Percentiles rank a stretch among this genome's conserved stretches.
Evolutionary conservation across 2,113 vertebrate genomes (phyloP).

Genomic region (Naja naja): DNA sequence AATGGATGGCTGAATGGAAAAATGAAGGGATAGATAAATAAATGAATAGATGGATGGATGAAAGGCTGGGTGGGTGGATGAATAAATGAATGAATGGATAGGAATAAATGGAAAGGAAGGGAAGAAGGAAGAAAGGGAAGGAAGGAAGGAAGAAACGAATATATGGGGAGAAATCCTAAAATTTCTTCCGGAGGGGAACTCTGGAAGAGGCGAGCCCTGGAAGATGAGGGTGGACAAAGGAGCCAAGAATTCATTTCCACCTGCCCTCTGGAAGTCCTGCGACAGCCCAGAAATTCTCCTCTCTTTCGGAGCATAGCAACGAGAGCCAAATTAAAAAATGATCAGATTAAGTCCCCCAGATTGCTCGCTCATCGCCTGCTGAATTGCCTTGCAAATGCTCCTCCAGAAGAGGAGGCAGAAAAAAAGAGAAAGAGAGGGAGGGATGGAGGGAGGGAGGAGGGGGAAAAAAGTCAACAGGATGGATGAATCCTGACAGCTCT

Average conservation of each 20-base stretch:
- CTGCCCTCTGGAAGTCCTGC: not conserved
- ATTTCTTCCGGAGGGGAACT: fast-evolving
- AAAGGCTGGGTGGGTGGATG: too few relatives aligned
- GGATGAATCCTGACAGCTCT: slow-evolving; percentile 77
- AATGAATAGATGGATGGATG: too few relatives aligned
- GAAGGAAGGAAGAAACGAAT: too few relatives aligned
- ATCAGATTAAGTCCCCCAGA: slow-evolving; percentile 34
- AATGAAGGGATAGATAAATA: too few relatives aligned
- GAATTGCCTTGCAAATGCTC: slow-evolving; percentile 9
- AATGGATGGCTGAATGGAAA: too few relatives aligned
- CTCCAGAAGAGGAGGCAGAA: not conserved
- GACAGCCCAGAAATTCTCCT: not conserved
- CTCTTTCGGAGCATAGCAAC: not conserved
- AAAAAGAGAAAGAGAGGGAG: too few relatives aligned
- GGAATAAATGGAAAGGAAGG: too few relatives aligned
- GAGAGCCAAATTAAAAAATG: slow-evolving; percentile 41
- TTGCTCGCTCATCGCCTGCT: slow-evolving; percentile 37
- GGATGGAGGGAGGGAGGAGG: not conserved
- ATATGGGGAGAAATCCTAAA: too few relatives aligned
- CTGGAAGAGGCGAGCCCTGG: not conserved
- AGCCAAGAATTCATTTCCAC: not conserved
- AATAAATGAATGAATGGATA: too few relatives aligned
- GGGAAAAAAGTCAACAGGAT: not conserved
- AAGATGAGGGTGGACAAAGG: slow-evolving; percentile 11
- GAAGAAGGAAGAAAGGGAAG: fast-evolving